These are phyloP conservation scores for Scomber scombrus DNA, from an alignment of 2,113 vertebrate genomes.

Conservation along the genomic window DNA sequence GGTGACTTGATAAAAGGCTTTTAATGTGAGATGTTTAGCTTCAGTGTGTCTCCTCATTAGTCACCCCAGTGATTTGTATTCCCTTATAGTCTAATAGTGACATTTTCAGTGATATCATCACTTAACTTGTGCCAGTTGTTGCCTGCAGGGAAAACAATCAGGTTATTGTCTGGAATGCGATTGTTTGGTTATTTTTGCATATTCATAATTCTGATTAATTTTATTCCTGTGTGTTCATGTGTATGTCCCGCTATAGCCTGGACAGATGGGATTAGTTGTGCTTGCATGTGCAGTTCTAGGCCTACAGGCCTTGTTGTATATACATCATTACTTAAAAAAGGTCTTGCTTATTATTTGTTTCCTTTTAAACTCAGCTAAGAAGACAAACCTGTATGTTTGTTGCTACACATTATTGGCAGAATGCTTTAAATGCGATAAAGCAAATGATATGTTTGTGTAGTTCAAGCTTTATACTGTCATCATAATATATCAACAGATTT, in stretches of 20 bases:
- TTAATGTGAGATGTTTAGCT: neutral
- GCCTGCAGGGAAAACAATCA: neutral
- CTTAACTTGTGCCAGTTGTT: neutral
- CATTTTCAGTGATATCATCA: neutral
- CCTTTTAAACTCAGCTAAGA: neutral
- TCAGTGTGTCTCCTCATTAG: neutral
- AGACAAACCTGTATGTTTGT: neutral
- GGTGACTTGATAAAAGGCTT: neutral
- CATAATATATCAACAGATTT: neutral
- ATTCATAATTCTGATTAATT: slow-evolving; percentile 32
- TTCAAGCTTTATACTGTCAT: neutral
- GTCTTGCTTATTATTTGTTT: neutral
- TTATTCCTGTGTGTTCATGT: slow-evolving; percentile 5
- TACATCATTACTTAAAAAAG: slow-evolving; percentile 3
- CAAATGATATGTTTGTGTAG: neutral
- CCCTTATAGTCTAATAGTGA: neutral
- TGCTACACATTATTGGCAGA: neutral
- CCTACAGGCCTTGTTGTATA: slow-evolving; percentile 9
- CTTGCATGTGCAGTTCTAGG: slow-evolving; percentile 26
- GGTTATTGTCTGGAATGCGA: slow-evolving; percentile 3
- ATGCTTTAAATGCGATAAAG: neutral
- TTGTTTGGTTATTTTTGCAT: slow-evolving; percentile 18
- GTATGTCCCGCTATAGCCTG: slow-evolving; percentile 33
- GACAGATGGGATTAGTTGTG: slow-evolving; percentile 32
- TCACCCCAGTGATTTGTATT: neutral